Evolutionary conservation across 2,113 vertebrate species (phyloP), one percentile per base, ranked within the genome.

Genomic region (Panthera leo): DNA sequence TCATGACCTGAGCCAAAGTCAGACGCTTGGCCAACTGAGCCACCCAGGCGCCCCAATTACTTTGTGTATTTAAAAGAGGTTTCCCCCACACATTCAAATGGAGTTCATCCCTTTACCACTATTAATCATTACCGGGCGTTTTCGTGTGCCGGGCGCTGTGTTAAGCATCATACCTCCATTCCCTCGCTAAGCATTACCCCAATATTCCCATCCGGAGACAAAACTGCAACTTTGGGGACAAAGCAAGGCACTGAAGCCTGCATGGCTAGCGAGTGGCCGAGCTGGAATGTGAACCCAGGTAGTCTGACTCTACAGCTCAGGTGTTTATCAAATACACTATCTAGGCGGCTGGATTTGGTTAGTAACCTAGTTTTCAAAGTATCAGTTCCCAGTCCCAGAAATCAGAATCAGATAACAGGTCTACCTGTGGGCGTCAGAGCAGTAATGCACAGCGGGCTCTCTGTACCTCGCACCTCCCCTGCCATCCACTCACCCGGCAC

Each of bases 361-460:
- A n/a, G 68, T 82, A 92, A 97, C 95, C 95, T 82, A 85, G 61
- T 97, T 96, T 97, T 85, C 67, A 12, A 93, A 88, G 96, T 82
- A 87, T 94, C 94, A 83, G 58, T 75, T 97, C 85, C 82, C 2
- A 55, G 87, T 27, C 51, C 76, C 87, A 96, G 92, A 96, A 79
- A 67, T 63, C 7, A 58, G 94, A 90, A 78, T 87, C 89, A 84
- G 67, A 67, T 93, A 86, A 61, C 82, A 70, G 68, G 51, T 58
- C 34, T 21, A 12, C 76, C 70, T 8, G 31, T 9, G 23, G 75
- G 87, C 10, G 15, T 1, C 27, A 67, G 48, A 39, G 29, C 21
- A 21, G 68, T 5, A 36, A 51, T 3, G 11, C 6, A 42, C 63
- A 10, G 63, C 0, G 4, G 75, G 87, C 39, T 63, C 65, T 5